Base-by-base conservation (phyloP, 23 tunicate species). In the Styela plicata region DNA sequence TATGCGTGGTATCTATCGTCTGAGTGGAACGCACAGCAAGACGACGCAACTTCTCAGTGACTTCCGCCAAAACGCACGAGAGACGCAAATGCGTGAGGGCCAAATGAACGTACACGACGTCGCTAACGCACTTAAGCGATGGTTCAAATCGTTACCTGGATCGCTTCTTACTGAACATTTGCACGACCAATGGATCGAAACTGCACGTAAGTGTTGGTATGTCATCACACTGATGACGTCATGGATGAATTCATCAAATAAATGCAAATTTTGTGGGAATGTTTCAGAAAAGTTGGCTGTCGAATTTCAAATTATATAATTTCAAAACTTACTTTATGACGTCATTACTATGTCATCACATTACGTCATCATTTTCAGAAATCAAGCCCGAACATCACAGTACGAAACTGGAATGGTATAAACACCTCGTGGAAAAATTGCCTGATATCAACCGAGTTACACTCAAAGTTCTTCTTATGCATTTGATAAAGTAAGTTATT, bases 21-120 rank as follows among this genome's bases (percentile, higher is more conserved):
- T 93, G 70, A 88, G 84, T 70, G 98, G 98, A 5, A 88, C 92
- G 17, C 98, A 93, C 89, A 88, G 98, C 64, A 88, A 88, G 37
- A 93, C 98, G 18, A 78, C 98, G 22, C 81, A 85, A 31, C 75
- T 93, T 21, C 77, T 93, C 34, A 68, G 69, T 24, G 89, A 88
- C 24, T 93, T 93, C 44, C 52, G 70, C 31, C 75, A 76, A 52
- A 93, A 93, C 73, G 98, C 98, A 2, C 80, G 98, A 1, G 98
- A 93, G 28, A 93, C 98, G 27, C 87, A 77, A 70, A 88, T 93
- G 98, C 75, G 67, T n/a, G 97, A 91, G 20, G 61, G 81, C 3
- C 89, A 93, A 2, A 16, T 93, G 26, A 88, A 93, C 77, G 93
- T 93, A 2, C 93, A 88, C 67, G 98, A 93, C 69, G 98, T 88